Conservation (phyloP, 2,113 vertebrate species). For the Tenebrosternarchus preto region DNA sequence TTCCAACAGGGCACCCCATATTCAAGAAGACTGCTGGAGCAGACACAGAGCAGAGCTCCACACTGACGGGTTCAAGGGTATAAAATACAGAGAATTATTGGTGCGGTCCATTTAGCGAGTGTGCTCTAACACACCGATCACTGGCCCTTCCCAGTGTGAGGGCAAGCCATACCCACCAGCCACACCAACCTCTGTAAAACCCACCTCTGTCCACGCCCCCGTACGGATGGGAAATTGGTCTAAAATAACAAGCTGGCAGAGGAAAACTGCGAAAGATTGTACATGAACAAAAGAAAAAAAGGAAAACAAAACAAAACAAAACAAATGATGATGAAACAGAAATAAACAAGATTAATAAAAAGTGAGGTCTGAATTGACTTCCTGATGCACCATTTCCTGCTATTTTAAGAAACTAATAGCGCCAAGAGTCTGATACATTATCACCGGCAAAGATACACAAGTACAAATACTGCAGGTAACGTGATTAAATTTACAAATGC, state of each 20-base stretch:
- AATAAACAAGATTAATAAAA: constrained; percentile 26
- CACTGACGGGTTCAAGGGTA: constrained; percentile 11
- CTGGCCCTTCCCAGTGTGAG: not conserved
- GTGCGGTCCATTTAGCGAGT: constrained; percentile 38
- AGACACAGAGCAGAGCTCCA: constrained; percentile 23
- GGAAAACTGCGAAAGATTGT: constrained; percentile 21
- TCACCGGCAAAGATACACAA: constrained; percentile 53
- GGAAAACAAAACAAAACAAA: too few relatives aligned
- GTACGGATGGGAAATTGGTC: not conserved
- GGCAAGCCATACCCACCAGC: not conserved
- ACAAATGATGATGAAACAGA: constrained; percentile 15
- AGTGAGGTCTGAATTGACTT: constrained; percentile 55
- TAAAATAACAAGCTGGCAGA: constrained; percentile 13
- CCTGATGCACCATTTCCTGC: constrained; percentile 46
- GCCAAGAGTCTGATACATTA: constrained; percentile 53
- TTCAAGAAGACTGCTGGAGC: constrained; percentile 3
- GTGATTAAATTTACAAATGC: constrained; percentile 54
- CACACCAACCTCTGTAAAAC: not conserved
- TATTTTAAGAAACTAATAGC: constrained; percentile 53
- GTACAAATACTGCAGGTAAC: constrained; percentile 58
- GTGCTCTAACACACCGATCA: constrained; percentile 10
- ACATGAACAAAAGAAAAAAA: constrained; percentile 46
- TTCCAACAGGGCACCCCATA: not conserved
- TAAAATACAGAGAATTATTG: constrained; percentile 34
- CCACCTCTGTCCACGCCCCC: not conserved